Conservation (phyloP, 2,113 vertebrate genomes). For the Chelonoidis abingdonii region DNA sequence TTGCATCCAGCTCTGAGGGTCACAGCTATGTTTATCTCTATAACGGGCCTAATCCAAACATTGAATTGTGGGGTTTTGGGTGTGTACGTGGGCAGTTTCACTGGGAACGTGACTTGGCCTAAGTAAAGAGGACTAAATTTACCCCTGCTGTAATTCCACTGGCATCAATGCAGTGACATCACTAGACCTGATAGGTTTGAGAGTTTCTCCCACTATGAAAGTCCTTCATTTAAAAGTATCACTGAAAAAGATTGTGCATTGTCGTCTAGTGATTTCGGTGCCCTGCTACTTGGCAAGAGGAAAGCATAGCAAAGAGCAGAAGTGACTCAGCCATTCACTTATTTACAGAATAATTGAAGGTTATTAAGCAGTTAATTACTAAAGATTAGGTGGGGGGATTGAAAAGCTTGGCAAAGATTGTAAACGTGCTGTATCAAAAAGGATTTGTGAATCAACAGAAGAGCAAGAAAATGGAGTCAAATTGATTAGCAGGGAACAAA, state of each 20-base stretch:
- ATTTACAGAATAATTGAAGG: constrained; percentile 39
- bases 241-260: not conserved
- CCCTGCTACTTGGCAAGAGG: not conserved
- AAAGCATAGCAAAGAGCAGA: not conserved
- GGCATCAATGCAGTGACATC: not conserved
- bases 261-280: not conserved
- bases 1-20: not conserved
- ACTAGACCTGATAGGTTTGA: not conserved
- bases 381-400: constrained; percentile 23
- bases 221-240: constrained; percentile 7
- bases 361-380: constrained; percentile 64
- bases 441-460: not conserved
- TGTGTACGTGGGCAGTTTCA: not conserved
- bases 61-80: not conserved
- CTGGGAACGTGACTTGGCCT: not conserved
- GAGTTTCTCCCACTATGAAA: not conserved
- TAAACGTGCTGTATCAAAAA: not conserved
- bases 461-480: constrained; percentile 15
- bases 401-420: constrained; percentile 17
- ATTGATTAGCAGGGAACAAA: not conserved
- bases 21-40: not conserved
- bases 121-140: not conserved
- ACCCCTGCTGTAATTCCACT: not conserved
- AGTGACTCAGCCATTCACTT: not conserved
- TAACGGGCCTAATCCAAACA: not conserved